Conservation (phyloP, 2,888 invertebrate species). For the Ashinkailepas kermadecensis region DNA sequence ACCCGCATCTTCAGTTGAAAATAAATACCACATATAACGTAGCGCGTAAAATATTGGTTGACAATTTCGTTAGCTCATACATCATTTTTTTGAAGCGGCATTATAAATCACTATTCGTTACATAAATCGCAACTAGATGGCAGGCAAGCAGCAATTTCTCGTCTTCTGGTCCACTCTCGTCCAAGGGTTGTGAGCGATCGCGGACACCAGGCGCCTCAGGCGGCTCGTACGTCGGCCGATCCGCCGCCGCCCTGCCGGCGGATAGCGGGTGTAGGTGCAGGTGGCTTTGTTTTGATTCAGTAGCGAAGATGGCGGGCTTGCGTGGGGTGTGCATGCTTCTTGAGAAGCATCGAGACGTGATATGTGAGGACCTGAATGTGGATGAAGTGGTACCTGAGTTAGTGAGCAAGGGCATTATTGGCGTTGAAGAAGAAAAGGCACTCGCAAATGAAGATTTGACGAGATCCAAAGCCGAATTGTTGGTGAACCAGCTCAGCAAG, state of each 20-base stretch:
- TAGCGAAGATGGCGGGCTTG: constrained; percentile 17
- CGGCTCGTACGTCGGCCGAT: background rate
- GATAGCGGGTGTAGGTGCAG: background rate
- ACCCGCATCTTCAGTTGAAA: too few relatives aligned
- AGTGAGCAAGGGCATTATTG: constrained; percentile 7
- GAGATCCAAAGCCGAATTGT: background rate
- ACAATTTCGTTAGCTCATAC: too few relatives aligned
- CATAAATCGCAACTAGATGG: too few relatives aligned
- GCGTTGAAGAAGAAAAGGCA: background rate
- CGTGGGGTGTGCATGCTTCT: background rate
- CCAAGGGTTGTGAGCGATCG: background rate
- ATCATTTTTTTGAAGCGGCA: too few relatives aligned
- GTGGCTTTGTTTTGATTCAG: constrained; percentile 12
- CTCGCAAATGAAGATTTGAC: background rate
- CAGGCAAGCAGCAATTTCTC: too few relatives aligned
- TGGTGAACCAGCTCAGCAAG: constrained; percentile 1
- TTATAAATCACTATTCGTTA: too few relatives aligned
- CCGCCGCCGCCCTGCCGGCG: background rate
- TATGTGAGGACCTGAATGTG: constrained; percentile 8
- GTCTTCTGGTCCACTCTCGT: background rate
- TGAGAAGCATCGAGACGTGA: constrained; percentile 19
- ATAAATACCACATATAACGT: too few relatives aligned
- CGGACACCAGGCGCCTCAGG: background rate
- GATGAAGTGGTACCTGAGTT: constrained; percentile 12
- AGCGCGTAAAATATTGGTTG: too few relatives aligned